phyloP scores from a whole-genome alignment of 2,888 invertebrate species.

The Tetragonula carbonaria region DNA sequence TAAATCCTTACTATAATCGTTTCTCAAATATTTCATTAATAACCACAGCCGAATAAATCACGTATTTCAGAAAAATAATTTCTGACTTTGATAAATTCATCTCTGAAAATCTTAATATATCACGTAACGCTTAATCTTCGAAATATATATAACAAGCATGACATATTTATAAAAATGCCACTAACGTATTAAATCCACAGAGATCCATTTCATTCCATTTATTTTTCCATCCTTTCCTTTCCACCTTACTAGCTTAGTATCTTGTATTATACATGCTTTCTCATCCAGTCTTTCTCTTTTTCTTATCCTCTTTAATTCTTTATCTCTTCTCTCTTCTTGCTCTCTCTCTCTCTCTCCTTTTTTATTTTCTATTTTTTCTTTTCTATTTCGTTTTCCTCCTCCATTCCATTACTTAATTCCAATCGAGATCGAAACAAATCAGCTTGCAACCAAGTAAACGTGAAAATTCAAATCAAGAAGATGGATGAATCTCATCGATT shows the following conservation, averaged over 20 bases:
- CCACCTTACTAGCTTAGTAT: too few species aligned
- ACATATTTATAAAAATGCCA: not conserved
- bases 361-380: not conserved
- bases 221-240: not conserved
- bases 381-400: not conserved
- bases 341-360: not conserved
- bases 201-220: not conserved
- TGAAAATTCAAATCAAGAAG: not conserved
- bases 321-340: too few species aligned
- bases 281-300: too few species aligned
- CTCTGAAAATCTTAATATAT: not conserved
- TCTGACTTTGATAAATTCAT: not conserved
- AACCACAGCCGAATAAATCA: not conserved
- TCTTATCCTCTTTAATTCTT: too few species aligned
- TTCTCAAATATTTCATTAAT: not conserved
- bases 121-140: not conserved
- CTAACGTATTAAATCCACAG: not conserved
- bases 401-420: not conserved
- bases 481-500: not conserved
- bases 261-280: too few species aligned
- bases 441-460: not conserved
- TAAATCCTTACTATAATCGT: not conserved
- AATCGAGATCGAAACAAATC: not conserved
- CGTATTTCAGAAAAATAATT: not conserved
- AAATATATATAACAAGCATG: not conserved